Evolutionary conservation across 2,797 vertebrate genomes (phyloP).

Genomic region (Sebastes ruberrimus): DNA sequence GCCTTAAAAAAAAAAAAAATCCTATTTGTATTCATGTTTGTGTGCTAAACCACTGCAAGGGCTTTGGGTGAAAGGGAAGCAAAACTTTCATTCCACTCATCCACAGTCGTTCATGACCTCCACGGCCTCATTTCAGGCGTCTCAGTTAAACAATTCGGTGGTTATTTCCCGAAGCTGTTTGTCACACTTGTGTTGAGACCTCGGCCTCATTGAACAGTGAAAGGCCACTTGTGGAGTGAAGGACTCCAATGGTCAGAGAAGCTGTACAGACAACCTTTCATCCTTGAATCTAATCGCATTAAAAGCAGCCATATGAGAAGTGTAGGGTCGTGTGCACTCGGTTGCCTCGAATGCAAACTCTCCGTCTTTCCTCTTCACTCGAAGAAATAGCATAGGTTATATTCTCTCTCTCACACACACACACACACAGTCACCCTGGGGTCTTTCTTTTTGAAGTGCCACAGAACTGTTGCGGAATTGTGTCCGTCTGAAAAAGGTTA

Average conservation of each 20-base stretch:
- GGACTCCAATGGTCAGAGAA: not conserved
- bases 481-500: conserved; percentile 38
- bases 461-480: conserved; percentile 8
- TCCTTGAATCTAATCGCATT: not conserved
- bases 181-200: conserved; percentile 12
- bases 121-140: no score
- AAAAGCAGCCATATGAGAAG: not conserved
- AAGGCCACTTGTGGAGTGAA: conserved; percentile 19
- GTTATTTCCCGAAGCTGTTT: not conserved
- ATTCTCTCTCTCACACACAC: not conserved
- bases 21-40: no score
- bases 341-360: not conserved
- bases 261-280: not conserved
- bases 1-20: no score
- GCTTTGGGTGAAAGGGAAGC: no score
- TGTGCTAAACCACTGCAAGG: no score
- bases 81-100: no score
- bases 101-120: no score
- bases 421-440: not conserved
- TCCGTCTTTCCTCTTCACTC: not conserved
- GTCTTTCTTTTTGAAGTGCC: conserved; percentile 9
- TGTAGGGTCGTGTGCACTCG: not conserved
- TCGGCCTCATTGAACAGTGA: not conserved
- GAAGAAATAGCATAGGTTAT: not conserved
- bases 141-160: no score